Evolutionary conservation across 2,113 vertebrate species (phyloP), one percentile per base, ranked within the genome.

Genomic region (Ariopsis seemanni): DNA sequence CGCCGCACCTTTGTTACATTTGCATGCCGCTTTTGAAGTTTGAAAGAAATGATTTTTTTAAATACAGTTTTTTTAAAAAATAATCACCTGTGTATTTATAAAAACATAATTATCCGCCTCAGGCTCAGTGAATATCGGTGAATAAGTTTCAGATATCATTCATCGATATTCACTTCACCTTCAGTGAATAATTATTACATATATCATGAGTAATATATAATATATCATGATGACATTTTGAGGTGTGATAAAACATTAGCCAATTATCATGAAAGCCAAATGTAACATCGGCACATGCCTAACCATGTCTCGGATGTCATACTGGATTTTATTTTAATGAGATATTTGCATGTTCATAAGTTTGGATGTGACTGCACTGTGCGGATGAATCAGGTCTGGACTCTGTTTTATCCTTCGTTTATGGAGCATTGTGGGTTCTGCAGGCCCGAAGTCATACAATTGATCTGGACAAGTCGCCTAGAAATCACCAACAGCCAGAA

Each of bases 401-500:
- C 7, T 27, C 25, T 65, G 27, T 27, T 79, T 85, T 50, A 17
- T 63, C 34, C 22, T 27, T 30, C 1, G 7, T 25, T 30, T 57
- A 12, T 71, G n/a, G 63, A 71, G n/a, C 82, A 74, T n/a, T 5
- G 9, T 34, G 27, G 7, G 69, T 34, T 27, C 53, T 27, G 34
- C 27, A 62, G 87, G 89, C 90, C 91, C 92, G 90, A 91, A 91
- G 90, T 93, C 92, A 87, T 90, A 86, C 20, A 88, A 86, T 89
- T 85, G 86, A 83, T 88, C 92, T 86, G 74, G 85, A 91, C 87
- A 91, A 71, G 79, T 89, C 90, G 90, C 92, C 89, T 87, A 67
- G 4, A 77, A 63, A 58, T 84, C 87, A 87, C 90, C 91, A 90
- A 85, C 92, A 92, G 91, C 89, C 93, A 94, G 91, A 94, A 93